These are phyloP conservation scores for Masticophis lateralis DNA, from an alignment of 2,797 vertebrate species.

Conservation along the genomic window DNA sequence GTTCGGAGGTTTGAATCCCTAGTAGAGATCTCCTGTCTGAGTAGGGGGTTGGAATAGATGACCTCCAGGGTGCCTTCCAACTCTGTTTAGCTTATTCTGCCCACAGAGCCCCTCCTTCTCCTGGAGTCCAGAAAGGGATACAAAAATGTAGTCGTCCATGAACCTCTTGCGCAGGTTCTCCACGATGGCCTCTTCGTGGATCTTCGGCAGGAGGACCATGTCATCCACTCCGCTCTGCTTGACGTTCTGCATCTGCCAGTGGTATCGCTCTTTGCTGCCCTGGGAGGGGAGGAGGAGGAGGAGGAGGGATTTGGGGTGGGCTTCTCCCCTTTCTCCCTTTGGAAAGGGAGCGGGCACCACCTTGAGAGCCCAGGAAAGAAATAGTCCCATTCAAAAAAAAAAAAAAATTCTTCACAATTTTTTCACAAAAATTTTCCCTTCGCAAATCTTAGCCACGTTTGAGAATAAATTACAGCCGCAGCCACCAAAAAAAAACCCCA, in stretches of 20 bases:
- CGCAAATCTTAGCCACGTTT: not conserved
- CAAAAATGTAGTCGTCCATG: constrained; percentile 76
- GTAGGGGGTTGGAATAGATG: too few relatives aligned
- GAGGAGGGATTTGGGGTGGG: not conserved
- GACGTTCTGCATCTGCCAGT: constrained; percentile 84
- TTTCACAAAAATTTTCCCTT: too few relatives aligned
- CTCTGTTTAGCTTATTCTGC: too few relatives aligned
- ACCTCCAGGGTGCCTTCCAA: too few relatives aligned
- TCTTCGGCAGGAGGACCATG: constrained; percentile 84
- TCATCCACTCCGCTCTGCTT: constrained; percentile 84
- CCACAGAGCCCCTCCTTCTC: not conserved
- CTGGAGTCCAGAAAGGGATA: constrained; percentile 24
- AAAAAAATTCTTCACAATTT: too few relatives aligned
- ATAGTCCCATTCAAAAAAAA: not conserved
- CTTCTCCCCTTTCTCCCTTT: not conserved
- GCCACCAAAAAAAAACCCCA: not conserved
- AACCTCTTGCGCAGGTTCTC: constrained; percentile 85
- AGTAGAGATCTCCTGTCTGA: too few relatives aligned
- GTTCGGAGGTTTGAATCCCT: too few relatives aligned
- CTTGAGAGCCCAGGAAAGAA: not conserved
- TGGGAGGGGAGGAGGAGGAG: not conserved
- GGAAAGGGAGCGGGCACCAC: not conserved
- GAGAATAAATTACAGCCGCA: not conserved
- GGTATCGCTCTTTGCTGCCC: constrained; percentile 83
- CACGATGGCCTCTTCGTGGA: constrained; percentile 83